These are phyloP conservation scores for Tetrapedia diversipes DNA, from an alignment of 2,888 invertebrate species.

Conservation along the genomic window DNA sequence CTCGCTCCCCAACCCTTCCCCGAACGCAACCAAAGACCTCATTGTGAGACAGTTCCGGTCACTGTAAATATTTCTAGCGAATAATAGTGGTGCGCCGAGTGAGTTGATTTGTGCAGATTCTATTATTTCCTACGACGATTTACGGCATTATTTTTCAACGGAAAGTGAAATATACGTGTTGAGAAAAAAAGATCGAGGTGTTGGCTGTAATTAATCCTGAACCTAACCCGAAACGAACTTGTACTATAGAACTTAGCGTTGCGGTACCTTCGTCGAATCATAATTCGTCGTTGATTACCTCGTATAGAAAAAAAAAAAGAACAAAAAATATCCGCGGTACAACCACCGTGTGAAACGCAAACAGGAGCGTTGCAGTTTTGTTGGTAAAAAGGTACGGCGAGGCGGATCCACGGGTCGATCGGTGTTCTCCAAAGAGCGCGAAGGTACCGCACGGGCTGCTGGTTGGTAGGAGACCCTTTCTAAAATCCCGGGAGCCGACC, in stretches of 20 bases:
- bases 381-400: background rate
- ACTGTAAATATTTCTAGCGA: conserved; percentile 78
- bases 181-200: conserved; percentile 69
- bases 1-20: conserved; percentile 11
- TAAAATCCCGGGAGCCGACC: conserved; percentile 77
- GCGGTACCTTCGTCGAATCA: too few species aligned
- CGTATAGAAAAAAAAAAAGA: too few species aligned
- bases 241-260: too few species aligned
- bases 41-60: conserved; percentile 57
- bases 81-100: conserved; percentile 78
- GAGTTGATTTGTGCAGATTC: conserved; percentile 82
- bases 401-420: conserved; percentile 16
- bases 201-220: too few species aligned
- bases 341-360: too few species aligned
- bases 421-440: conserved; percentile 46
- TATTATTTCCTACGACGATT: conserved; percentile 80
- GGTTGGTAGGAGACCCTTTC: conserved; percentile 74
- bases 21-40: conserved; percentile 39
- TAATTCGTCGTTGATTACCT: too few species aligned
- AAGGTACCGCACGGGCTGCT: conserved; percentile 45
- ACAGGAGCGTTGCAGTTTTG: too few species aligned
- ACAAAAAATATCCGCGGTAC: too few species aligned
- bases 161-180: conserved; percentile 82
- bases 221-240: too few species aligned
- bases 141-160: conserved; percentile 82